Percentiles rank a stretch among this genome's conserved stretches.
Conservation (phyloP, 2,797 vertebrate species). For the Spinus olivaceus region DNA sequence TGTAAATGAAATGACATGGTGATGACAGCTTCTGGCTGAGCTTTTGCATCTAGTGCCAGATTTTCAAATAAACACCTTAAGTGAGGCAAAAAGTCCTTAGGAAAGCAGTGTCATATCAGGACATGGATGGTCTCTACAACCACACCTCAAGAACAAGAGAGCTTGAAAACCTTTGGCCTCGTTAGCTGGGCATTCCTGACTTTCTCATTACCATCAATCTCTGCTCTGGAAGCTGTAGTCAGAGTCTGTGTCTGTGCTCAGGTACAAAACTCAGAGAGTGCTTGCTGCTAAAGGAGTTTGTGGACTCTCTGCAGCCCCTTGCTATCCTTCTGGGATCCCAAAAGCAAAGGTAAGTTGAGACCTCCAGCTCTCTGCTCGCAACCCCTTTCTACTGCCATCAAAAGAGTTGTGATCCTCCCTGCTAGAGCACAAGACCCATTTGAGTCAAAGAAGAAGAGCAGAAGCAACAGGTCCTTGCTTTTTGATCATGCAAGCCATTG, state of each 20-base stretch:
- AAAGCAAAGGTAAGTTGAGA: not conserved
- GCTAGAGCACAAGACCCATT: not conserved
- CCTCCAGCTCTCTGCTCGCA: not conserved
- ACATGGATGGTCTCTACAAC: not conserved
- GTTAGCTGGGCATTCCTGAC: not conserved
- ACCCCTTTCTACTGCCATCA: not conserved
- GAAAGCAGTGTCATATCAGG: not conserved
- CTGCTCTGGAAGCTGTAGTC: not conserved
- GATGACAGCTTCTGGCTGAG: not conserved
- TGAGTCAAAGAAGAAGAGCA: not conserved
- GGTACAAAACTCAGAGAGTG: not conserved
- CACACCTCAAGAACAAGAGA: not conserved
- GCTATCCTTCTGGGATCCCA: not conserved
- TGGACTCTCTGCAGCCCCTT: not conserved
- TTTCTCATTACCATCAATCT: not conserved
- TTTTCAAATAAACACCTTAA: not conserved
- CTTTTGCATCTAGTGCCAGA: not conserved
- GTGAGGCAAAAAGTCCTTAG: not conserved
- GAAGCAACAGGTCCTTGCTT: not conserved
- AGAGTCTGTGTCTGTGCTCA: not conserved
- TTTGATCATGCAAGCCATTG: not conserved
- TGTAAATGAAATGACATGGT: not conserved
- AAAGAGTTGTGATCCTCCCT: not conserved
- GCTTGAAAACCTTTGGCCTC: not conserved
- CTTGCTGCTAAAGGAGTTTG: not conserved